Conservation (phyloP, 1,140 invertebrate species). For the Diploscapter pachys region DNA sequence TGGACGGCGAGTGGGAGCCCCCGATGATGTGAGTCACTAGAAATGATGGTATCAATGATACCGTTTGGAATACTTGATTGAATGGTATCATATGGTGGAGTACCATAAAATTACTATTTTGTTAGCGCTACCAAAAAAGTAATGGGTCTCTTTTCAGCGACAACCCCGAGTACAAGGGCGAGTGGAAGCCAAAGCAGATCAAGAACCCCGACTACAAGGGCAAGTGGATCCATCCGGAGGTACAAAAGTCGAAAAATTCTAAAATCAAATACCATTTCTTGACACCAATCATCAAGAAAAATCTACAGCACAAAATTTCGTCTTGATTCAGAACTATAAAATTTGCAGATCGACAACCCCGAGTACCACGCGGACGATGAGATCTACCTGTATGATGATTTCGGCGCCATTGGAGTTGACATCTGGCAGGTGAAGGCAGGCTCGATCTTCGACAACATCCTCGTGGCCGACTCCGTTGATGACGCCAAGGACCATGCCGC, state of each 20-base stretch:
- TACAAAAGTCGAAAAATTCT: too few species aligned
- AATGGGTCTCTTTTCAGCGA: slow-evolving; percentile 59
- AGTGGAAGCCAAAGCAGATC: slow-evolving; percentile 83
- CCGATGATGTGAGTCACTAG: slow-evolving; percentile 63
- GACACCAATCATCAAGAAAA: too few species aligned
- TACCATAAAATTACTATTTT: too few species aligned
- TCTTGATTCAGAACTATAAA: too few species aligned
- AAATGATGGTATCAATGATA: too few species aligned
- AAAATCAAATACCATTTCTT: too few species aligned
- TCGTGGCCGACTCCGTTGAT: slow-evolving; percentile 84
- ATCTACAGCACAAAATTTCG: too few species aligned
- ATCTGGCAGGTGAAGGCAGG: slow-evolving; percentile 95
- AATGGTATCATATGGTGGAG: too few species aligned
- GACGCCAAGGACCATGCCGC: slow-evolving; percentile 71
- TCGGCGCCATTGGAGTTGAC: slow-evolving; percentile 90
- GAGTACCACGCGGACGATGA: slow-evolving; percentile 80
- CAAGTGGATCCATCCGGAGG: slow-evolving; percentile 90
- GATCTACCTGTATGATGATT: slow-evolving; percentile 81
- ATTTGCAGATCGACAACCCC: slow-evolving; percentile 81
- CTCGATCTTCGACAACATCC: slow-evolving; percentile 95
- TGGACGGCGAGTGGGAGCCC: slow-evolving; percentile 75
- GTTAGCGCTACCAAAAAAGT: too few species aligned
- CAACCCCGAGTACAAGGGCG: slow-evolving; percentile 74
- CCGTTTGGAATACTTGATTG: too few species aligned
- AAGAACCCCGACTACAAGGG: slow-evolving; percentile 97